A percentile compares a stretch with the other conserved stretches of the same genome.
These are phyloP conservation scores for Otus scops DNA, from an alignment of 2,797 vertebrate species.

Conservation along the genomic window DNA sequence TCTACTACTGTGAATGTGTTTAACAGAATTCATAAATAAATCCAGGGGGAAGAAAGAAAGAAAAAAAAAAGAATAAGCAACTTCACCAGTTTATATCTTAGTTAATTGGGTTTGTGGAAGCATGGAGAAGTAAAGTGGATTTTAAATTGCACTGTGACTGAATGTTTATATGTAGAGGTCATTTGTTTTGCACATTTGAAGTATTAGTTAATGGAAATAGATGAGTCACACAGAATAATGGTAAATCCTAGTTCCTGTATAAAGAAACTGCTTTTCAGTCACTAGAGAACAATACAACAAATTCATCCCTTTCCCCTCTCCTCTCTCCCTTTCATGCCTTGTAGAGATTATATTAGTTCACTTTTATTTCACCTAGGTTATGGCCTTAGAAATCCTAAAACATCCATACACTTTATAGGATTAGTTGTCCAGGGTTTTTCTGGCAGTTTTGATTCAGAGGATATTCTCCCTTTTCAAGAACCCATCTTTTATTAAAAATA, in stretches of 20 bases:
- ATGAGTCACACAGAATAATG: neutral
- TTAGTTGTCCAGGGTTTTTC: neutral
- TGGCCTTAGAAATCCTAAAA: neutral
- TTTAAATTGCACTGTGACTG: neutral
- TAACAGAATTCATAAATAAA: neutral
- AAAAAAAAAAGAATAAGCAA: neutral
- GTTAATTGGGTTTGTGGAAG: neutral
- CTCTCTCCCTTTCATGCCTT: neutral
- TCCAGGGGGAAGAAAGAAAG: fast-evolving
- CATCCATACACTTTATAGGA: neutral
- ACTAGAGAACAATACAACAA: neutral
- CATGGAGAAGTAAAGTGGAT: neutral
- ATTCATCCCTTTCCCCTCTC: neutral
- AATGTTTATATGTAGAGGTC: neutral
- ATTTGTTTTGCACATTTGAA: neutral
- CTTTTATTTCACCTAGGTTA: neutral
- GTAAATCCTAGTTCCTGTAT: neutral
- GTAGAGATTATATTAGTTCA: neutral
- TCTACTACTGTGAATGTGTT: neutral
- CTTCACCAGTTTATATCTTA: neutral
- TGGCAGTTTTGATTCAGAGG: neutral
- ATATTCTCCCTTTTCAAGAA: neutral
- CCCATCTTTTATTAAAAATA: neutral
- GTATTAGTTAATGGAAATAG: neutral
- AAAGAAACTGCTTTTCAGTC: neutral